Conservation (phyloP, 2,113 vertebrate genomes). For the Pseudorectes ferrugineus region DNA sequence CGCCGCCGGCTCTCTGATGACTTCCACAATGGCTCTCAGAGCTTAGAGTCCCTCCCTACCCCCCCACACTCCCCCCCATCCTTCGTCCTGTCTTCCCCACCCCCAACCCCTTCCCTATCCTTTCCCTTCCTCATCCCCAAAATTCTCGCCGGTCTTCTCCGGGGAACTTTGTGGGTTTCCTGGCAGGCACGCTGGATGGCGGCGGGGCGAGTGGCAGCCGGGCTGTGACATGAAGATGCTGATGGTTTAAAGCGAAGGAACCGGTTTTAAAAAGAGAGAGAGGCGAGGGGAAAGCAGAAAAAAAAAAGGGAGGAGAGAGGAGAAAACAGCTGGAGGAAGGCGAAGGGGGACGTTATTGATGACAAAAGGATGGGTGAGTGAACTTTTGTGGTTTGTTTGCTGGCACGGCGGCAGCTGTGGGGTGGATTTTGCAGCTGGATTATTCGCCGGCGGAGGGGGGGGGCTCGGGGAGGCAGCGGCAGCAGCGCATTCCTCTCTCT, state of each 20-base stretch:
- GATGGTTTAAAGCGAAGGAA: too few species aligned
- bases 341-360: constrained; percentile 4
- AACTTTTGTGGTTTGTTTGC: constrained; percentile 73
- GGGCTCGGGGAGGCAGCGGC: background rate
- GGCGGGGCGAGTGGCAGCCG: too few species aligned
- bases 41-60: constrained; percentile 64
- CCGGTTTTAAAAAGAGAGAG: background rate
- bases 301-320: background rate
- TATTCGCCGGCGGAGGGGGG: constrained; percentile 9
- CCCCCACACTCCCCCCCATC: background rate
- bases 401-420: constrained; percentile 36
- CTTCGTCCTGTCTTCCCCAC: constrained; percentile 47
- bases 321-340: constrained; percentile 35
- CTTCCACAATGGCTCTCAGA: constrained; percentile 73
- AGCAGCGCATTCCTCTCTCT: constrained; percentile 28
- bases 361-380: constrained; percentile 76
- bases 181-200: too few species aligned
- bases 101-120: constrained; percentile 15
- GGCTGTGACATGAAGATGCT: too few species aligned
- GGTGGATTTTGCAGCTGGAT: constrained; percentile 7
- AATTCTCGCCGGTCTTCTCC: too few species aligned
- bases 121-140: too few species aligned
- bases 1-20: constrained; percentile 62
- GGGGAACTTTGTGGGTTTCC: too few species aligned
- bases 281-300: background rate